Evolutionary conservation across 2,113 vertebrate genomes (phyloP).

Genomic region (Saguinus imperator): DNA sequence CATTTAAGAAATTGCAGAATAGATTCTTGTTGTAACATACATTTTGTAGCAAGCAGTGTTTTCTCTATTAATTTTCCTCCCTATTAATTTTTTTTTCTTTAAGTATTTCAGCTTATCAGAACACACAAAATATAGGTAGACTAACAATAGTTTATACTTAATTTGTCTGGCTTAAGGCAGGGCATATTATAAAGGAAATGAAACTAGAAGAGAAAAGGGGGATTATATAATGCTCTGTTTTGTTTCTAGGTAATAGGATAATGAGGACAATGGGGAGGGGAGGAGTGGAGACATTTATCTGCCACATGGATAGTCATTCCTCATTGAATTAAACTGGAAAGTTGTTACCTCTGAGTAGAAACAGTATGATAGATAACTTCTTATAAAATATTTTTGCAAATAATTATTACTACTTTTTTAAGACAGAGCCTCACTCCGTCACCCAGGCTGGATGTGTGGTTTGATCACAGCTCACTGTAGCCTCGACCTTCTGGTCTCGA

Average conservation of each 20-base stretch:
- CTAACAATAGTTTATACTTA: background rate
- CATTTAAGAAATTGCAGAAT: background rate
- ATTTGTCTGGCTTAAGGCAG: background rate
- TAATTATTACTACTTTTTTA: background rate
- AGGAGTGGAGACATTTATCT: background rate
- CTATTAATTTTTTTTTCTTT: background rate
- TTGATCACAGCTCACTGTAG: too few species aligned
- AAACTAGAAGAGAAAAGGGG: background rate
- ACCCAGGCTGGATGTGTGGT: too few species aligned
- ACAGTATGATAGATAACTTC: background rate
- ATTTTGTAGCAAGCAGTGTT: background rate
- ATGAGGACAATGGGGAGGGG: background rate
- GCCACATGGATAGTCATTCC: background rate
- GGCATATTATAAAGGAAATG: background rate
- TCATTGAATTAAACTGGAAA: background rate
- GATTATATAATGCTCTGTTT: background rate
- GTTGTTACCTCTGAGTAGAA: background rate
- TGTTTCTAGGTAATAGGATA: background rate
- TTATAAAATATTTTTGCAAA: background rate
- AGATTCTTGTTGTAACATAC: background rate
- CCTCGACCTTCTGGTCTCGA: too few species aligned
- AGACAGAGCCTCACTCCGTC: too few species aligned
- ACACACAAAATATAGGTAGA: background rate
- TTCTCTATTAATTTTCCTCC: background rate
- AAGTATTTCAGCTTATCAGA: background rate